Evolutionary conservation across 2,797 vertebrate species (phyloP), one percentile per base, ranked within the genome.

Genomic region (Catharus ustulatus): DNA sequence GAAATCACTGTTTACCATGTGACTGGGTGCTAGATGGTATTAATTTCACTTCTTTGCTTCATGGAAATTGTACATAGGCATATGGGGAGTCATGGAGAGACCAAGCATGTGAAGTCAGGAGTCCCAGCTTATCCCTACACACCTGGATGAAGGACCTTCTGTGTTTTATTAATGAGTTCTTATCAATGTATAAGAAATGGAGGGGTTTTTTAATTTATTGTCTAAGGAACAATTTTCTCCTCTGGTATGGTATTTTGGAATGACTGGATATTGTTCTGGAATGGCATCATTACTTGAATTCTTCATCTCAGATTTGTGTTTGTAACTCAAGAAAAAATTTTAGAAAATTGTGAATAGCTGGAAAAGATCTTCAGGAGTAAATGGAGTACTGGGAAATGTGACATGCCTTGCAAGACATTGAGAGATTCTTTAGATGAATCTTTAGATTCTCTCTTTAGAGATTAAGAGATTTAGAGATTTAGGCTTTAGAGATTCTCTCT

Each of bases 31-130:
- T 19, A 63, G 21, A 22, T 8, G 23, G 18, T 32, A 22, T 3
- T 59, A 51, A 51, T 92, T 81, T 79, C 48, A 38, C 23, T 48
- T 42, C n/a, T 51, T 22, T 66, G 12, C 36, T 40, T 52, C 55
- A 42, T 13, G 19, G 55, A 84, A 87, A 87, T 17, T 18, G 38
- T 48, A 24, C 21, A 23, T 59, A 58, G 7, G 15, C 46, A 6
- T 15, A 30, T 46, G 10, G 16, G 8, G 14, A 84, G 30, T 21
- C 38, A 20, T 20, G 23, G 45, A 62, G 22, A 72, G 11, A 72
- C 7, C 16, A n/a, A 22, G 8, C 0, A 0, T 3, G 0, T 62
- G 30, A 84, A 75, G 32, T 76, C n/a, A 78, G 29, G 36, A 34
- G 30, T 62, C 17, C 3, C n/a, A 45, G 27, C 78, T 64, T 83